Base-by-base conservation (phyloP, 1,140 invertebrate genomes). In the Centruroides sculpturatus region DNA sequence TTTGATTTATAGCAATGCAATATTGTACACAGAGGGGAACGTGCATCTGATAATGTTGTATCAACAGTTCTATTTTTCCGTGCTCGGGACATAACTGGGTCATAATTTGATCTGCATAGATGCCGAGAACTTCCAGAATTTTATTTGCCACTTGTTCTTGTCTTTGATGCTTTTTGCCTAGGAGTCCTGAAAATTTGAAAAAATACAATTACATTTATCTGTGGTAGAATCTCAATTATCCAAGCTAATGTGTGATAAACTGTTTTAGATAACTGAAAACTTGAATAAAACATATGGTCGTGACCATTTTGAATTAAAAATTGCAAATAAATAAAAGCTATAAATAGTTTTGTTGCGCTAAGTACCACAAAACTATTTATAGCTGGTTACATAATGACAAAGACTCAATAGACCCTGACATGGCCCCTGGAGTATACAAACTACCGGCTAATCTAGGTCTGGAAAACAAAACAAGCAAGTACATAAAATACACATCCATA, bases 11-110 rank as follows among this genome's bases (percentile, higher is more conserved):
- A 35, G 59, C 48, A 5, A 69, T 50, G 59, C 68, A 69, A 55
- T 66, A 64, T 46, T 69, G 47, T n/a, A 74, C 67, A 60, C 64
- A 68, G n/a, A 65, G 54, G 8, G 68, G 65, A 34, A 71, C 67
- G 41, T 68, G 59, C 57, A 67, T 60, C 35, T 55, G 54, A 55
- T 71, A 72, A 52, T 71, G 65, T 54, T 71, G 55, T 35, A 64
- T 64, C 4, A 71, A 62, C 34, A 63, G 52, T 34, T 65, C 59
- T n/a, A 70, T 62, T 59, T 64, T 69, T 23, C 67, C 66, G 8
- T 65, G 54, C 23, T 67, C 66, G 12, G 70, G 68, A 34, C 67
- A 65, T 6, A 66, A 62, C n/a, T 66, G 62, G 12, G 59, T 67
- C 57, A 72, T 60, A 8, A 65, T 62, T 13, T 59, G 52, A 59